phyloP scores from a whole-genome alignment of 2,888 invertebrate species.

The Leptothorax acervorum region DNA sequence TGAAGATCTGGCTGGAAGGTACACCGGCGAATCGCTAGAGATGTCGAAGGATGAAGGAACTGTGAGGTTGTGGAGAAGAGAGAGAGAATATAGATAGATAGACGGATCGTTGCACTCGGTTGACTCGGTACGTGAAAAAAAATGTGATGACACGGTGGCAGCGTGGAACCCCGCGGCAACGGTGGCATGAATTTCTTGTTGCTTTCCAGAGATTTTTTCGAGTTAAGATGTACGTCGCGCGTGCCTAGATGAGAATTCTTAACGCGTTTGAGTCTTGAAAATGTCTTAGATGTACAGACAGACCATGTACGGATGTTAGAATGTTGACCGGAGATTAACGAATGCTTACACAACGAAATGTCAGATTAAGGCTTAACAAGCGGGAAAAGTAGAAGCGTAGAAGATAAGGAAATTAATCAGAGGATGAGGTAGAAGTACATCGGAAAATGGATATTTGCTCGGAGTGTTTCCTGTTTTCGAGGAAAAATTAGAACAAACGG shows the following conservation, averaged over 20 bases:
- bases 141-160: conserved; percentile 1
- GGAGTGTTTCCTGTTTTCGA: conserved; percentile 4
- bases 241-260: conserved; percentile 23
- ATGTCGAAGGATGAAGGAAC: conserved; percentile 21
- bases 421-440: neutral
- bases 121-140: conserved; percentile 9
- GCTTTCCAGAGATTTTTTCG: conserved; percentile 1
- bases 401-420: conserved; percentile 4
- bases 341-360: neutral
- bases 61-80: neutral
- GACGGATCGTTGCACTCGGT: conserved; percentile 22
- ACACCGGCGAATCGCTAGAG: conserved; percentile 24
- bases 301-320: neutral
- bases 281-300: neutral
- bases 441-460: neutral
- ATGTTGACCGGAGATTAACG: neutral
- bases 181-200: conserved; percentile 16
- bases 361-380: neutral
- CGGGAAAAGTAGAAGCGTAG: neutral
- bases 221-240: neutral
- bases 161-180: neutral
- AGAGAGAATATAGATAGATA: conserved; percentile 10
- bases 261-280: conserved; percentile 6
- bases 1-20: conserved; percentile 49
- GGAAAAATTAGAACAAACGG: conserved; percentile 18